These are phyloP conservation scores for Trichechus manatus DNA, from an alignment of 2,113 vertebrate genomes.

Conservation along the genomic window DNA sequence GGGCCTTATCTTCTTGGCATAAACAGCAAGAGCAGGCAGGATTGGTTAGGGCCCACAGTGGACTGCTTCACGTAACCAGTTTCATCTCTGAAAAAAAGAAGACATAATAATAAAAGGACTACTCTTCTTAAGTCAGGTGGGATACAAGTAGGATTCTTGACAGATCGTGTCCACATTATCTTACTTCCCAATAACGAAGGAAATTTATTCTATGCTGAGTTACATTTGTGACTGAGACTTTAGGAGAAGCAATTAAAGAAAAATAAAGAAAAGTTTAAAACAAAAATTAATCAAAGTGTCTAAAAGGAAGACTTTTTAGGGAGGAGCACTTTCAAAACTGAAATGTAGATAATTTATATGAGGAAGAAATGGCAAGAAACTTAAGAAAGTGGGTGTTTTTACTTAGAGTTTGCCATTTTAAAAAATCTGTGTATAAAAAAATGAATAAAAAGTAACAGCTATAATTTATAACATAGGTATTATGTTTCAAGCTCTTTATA, in stretches of 20 bases:
- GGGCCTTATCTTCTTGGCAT: not conserved
- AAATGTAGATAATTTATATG: not conserved
- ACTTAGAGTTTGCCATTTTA: not conserved
- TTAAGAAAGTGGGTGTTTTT: not conserved
- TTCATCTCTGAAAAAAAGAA: not conserved
- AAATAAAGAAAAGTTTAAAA: not conserved
- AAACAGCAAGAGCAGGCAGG: rapidly evolving
- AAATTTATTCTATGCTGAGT: not conserved
- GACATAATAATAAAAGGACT: not conserved
- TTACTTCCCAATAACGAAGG: not conserved
- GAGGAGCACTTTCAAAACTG: not conserved
- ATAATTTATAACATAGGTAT: not conserved
- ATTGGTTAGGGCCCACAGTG: not conserved
- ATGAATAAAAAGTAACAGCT: not conserved
- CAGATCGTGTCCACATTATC: not conserved
- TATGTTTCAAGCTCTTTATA: not conserved
- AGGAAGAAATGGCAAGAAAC: not conserved
- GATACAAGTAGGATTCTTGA: not conserved
- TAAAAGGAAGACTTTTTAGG: not conserved
- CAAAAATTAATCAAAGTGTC: not conserved
- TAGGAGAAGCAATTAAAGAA: not conserved
- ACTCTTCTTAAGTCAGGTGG: not conserved
- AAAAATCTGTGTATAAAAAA: not conserved
- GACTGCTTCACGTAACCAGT: not conserved
- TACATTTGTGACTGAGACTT: not conserved